Evolutionary conservation across 2,113 vertebrate species (phyloP).

Genomic region (Hippopotamus amphibius): DNA sequence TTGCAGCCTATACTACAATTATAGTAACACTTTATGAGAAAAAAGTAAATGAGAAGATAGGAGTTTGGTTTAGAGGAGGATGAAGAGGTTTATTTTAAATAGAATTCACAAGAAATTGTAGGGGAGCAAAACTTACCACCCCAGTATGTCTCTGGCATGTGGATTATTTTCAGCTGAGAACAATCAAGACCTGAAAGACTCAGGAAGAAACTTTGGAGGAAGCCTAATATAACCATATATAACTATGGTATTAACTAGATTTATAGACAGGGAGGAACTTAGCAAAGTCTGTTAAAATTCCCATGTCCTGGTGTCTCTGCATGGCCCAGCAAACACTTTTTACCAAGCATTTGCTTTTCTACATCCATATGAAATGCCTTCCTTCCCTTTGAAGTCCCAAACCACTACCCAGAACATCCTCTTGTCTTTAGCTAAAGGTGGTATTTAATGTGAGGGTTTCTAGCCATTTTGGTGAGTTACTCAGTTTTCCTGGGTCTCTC

Average conservation of each 20-base stretch:
- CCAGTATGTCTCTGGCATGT: neutral
- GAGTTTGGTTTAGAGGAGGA: neutral
- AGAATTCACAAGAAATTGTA: neutral
- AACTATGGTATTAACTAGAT: neutral
- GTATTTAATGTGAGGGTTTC: neutral
- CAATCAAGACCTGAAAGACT: neutral
- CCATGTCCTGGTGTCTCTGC: neutral
- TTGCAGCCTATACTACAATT: neutral
- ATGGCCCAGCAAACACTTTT: neutral
- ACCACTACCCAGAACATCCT: neutral
- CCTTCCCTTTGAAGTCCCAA: neutral
- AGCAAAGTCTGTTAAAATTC: neutral
- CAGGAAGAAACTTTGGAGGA: neutral
- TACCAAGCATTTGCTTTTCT: neutral
- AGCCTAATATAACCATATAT: neutral
- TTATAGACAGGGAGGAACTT: neutral
- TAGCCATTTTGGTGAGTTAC: neutral
- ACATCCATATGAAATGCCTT: neutral
- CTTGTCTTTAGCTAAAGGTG: neutral
- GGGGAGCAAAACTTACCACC: neutral
- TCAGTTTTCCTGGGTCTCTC: neutral
- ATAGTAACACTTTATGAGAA: neutral
- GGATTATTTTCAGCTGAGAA: neutral
- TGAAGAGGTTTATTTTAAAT: slow-evolving; percentile 25
- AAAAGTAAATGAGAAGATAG: neutral